Percentiles rank a stretch among this genome's conserved stretches.
Evolutionary conservation across 2,113 vertebrate species (phyloP).

Genomic region (Notarius lentiginosus): DNA sequence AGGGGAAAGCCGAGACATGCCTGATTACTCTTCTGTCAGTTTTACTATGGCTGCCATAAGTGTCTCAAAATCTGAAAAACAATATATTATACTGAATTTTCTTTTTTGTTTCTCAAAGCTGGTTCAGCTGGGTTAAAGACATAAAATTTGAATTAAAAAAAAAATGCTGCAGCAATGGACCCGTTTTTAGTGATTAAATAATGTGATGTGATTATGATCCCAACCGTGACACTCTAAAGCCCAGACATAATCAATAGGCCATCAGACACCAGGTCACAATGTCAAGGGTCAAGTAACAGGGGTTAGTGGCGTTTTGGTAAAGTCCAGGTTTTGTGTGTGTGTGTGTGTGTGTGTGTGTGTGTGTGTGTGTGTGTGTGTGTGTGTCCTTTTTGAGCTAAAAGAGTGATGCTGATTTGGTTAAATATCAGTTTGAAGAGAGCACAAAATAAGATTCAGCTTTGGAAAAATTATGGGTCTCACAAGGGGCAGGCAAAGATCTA

Average conservation of each 20-base stretch:
- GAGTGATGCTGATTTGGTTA: constrained; percentile 66
- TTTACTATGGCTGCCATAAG: constrained; percentile 54
- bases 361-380: constrained; percentile 40
- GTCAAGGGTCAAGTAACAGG: constrained; percentile 67
- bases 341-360: constrained; percentile 29
- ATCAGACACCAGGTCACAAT: constrained; percentile 75
- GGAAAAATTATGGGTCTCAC: constrained; percentile 58
- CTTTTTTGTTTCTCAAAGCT: not conserved
- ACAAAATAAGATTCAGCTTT: constrained; percentile 34
- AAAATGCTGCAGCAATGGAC: not conserved
- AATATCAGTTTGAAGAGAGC: constrained; percentile 43
- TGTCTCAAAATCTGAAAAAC: constrained; percentile 4
- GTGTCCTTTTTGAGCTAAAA: constrained; percentile 25
- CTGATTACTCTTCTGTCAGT: constrained; percentile 59
- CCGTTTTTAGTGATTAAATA: constrained; percentile 48
- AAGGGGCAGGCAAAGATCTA: constrained; percentile 56
- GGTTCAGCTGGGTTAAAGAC: not conserved
- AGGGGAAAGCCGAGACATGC: constrained; percentile 53
- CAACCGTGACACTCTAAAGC: constrained; percentile 65
- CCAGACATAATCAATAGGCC: constrained; percentile 81
- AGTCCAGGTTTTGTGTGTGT: constrained; percentile 23
- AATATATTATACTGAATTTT: not conserved
- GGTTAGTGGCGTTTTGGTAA: constrained; percentile 60
- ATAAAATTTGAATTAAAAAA: not conserved
- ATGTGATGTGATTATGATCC: constrained; percentile 69